These are phyloP conservation scores for Mionectes olivaceus DNA, from an alignment of 2,797 vertebrate species.

Conservation along the genomic window DNA sequence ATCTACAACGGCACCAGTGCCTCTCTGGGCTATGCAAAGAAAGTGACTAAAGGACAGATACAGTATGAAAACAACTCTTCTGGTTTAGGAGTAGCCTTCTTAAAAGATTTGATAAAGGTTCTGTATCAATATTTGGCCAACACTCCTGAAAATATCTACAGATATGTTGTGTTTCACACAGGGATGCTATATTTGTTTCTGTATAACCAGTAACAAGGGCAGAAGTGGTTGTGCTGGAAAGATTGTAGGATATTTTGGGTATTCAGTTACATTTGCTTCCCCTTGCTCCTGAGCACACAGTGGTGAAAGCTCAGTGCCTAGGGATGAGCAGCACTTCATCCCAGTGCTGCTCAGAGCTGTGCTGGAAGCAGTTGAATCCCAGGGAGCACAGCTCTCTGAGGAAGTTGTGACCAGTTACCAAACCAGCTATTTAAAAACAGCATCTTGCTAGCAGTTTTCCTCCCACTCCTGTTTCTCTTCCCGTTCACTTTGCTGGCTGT, in stretches of 20 bases:
- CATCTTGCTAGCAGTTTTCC: not conserved
- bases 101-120: not conserved
- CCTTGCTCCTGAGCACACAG: not conserved
- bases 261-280: not conserved
- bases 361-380: not conserved
- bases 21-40: not conserved
- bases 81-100: not conserved
- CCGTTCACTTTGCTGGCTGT: not conserved
- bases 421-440: not conserved
- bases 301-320: not conserved
- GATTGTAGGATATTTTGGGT: not conserved
- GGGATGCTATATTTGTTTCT: not conserved
- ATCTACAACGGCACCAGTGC: not conserved
- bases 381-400: not conserved
- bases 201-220: not conserved
- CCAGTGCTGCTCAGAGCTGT: not conserved
- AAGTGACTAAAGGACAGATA: not conserved
- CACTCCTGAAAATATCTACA: not conserved
- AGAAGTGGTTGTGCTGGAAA: not conserved
- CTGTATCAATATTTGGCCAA: not conserved
- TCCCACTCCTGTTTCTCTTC: not conserved
- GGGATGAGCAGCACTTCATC: not conserved
- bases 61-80: not conserved
- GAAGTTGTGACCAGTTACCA: not conserved
- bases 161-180: not conserved